Conservation (phyloP, 2,888 invertebrate genomes). For the Fabriciana adippe region DNA sequence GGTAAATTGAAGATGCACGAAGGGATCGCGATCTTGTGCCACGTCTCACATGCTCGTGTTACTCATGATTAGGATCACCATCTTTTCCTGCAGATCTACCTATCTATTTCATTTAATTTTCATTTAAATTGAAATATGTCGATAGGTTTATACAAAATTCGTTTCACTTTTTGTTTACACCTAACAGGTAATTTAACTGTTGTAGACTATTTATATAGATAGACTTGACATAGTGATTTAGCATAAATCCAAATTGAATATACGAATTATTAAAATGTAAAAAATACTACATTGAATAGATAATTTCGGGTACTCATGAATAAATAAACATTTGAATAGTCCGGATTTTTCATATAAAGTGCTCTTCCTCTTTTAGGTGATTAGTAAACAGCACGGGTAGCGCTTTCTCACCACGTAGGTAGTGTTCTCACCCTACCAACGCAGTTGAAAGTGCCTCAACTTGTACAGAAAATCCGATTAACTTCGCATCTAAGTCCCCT, state of each 20-base stretch:
- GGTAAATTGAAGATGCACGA: conserved; percentile 51
- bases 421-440: conserved; percentile 37
- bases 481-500: conserved; percentile 50
- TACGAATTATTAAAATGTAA: too few relatives aligned
- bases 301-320: too few relatives aligned
- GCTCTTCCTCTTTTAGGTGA: conserved; percentile 19
- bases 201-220: too few relatives aligned
- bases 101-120: not conserved
- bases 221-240: too few relatives aligned
- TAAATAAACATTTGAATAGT: too few relatives aligned
- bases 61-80: conserved; percentile 16
- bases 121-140: not conserved
- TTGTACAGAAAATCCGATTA: conserved; percentile 51
- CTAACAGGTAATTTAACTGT: too few relatives aligned
- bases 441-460: conserved; percentile 44
- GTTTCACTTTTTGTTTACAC: too few relatives aligned
- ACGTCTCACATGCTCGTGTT: conserved; percentile 19
- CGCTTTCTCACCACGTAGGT: conserved; percentile 1
- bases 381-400: conserved; percentile 27
- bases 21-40: conserved; percentile 29
- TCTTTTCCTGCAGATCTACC: not conserved
- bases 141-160: not conserved
- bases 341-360: not conserved
- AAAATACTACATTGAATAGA: too few relatives aligned
- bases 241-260: too few relatives aligned